A percentile compares a stretch with the other conserved stretches of the same genome.
phyloP scores from a whole-genome alignment of 2,797 vertebrate species.

The Hyperoplus immaculatus region DNA sequence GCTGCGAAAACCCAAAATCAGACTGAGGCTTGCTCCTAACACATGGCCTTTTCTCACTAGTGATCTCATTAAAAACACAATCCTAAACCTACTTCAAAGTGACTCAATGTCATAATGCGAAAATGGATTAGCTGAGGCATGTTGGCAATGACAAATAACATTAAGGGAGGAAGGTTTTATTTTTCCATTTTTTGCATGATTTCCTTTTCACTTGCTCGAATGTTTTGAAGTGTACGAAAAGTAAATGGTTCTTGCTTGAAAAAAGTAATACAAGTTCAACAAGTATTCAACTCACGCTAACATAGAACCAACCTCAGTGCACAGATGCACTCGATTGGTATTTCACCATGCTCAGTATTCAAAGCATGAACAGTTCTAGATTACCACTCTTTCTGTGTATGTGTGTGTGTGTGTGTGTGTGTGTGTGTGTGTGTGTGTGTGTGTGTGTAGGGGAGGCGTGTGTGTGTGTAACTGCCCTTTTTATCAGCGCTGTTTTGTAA shows the following conservation, averaged over 20 bases:
- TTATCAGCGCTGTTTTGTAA: slow-evolving; percentile 77
- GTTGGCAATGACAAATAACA: slow-evolving; percentile 8
- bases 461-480: slow-evolving; percentile 74
- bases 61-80: slow-evolving; percentile 17
- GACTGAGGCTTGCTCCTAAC: slow-evolving; percentile 44
- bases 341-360: slow-evolving; percentile 81
- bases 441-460: slow-evolving; percentile 18
- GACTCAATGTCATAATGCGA: slow-evolving; percentile 42
- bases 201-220: slow-evolving; percentile 39
- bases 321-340: slow-evolving; percentile 50
- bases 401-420: slow-evolving; percentile 16
- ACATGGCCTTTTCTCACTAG: slow-evolving; percentile 33
- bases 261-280: slow-evolving; percentile 35
- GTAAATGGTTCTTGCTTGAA: slow-evolving; percentile 11
- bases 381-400: slow-evolving; percentile 52
- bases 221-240: slow-evolving; percentile 34
- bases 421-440: slow-evolving; percentile 1
- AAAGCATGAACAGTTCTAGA: slow-evolving; percentile 75
- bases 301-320: slow-evolving; percentile 31
- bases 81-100: slow-evolving; percentile 40
- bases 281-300: slow-evolving; percentile 29
- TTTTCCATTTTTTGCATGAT: slow-evolving; percentile 21
- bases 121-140: slow-evolving; percentile 20
- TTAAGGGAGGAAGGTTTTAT: background rate
- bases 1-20: slow-evolving; percentile 70